These are phyloP conservation scores for Megalopta genalis DNA, from an alignment of 1,140 invertebrate species.

Conservation along the genomic window DNA sequence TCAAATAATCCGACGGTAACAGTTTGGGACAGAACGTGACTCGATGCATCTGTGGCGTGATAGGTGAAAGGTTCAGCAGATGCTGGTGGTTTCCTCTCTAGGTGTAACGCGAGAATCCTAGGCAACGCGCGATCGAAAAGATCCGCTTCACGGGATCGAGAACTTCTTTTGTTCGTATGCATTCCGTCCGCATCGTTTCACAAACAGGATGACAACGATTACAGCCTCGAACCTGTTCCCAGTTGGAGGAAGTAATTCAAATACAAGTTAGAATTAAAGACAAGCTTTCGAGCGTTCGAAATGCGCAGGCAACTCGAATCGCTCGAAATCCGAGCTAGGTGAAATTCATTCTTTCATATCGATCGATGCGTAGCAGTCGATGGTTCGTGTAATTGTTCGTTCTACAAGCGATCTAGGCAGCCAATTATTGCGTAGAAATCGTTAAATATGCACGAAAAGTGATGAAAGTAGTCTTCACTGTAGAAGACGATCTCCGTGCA, in stretches of 20 bases:
- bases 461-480: neutral
- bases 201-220: slow-evolving; percentile 20
- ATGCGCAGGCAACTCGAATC: neutral
- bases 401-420: neutral
- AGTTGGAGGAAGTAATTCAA: neutral
- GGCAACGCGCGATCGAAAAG: neutral
- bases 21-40: slow-evolving; percentile 40
- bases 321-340: neutral
- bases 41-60: slow-evolving; percentile 68
- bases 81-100: slow-evolving; percentile 48
- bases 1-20: slow-evolving; percentile 10
- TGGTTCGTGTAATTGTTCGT: neutral
- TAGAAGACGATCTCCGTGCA: neutral
- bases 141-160: neutral
- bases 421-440: neutral
- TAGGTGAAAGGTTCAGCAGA: slow-evolving; percentile 77
- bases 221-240: neutral
- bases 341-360: neutral
- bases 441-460: neutral
- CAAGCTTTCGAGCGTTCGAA: neutral
- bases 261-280: neutral
- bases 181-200: neutral
- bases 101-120: slow-evolving; percentile 17
- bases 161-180: neutral
- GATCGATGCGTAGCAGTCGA: neutral